phyloP scores from a whole-genome alignment of 2,888 invertebrate species.

The Spodoptera picta region DNA sequence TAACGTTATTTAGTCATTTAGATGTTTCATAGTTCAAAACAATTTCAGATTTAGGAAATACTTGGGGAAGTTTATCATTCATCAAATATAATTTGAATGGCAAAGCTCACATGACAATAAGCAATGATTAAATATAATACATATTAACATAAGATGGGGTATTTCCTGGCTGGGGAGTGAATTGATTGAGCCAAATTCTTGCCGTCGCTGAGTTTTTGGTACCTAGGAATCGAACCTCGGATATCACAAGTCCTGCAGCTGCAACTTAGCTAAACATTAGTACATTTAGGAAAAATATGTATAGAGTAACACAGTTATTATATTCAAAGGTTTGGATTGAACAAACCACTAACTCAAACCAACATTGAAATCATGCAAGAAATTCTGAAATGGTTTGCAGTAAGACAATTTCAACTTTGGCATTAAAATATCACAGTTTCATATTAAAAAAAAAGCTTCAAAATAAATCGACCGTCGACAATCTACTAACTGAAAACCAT shows the following conservation, averaged over 20 bases:
- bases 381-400: constrained; percentile 2
- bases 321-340: not conserved
- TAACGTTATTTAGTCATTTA: too few relatives aligned
- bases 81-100: constrained; percentile 4
- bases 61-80: too few relatives aligned
- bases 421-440: too few relatives aligned
- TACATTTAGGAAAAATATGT: not conserved
- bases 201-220: not conserved
- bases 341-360: not conserved
- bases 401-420: not conserved
- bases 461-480: not conserved
- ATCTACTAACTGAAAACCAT: constrained; percentile 5
- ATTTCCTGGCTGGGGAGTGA: not conserved
- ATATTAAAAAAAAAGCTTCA: too few relatives aligned
- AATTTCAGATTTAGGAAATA: too few relatives aligned
- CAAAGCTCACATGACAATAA: constrained; percentile 6
- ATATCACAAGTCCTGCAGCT: not conserved
- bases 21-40: too few relatives aligned
- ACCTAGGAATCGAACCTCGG: constrained; percentile 1
- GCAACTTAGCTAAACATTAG: not conserved
- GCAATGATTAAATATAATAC: not conserved
- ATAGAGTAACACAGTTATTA: not conserved
- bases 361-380: constrained; percentile 1
- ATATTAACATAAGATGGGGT: not conserved
- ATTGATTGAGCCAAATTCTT: not conserved